Evolutionary conservation across 1,140 invertebrate genomes (phyloP).

Genomic region (Glossosoma conforme): DNA sequence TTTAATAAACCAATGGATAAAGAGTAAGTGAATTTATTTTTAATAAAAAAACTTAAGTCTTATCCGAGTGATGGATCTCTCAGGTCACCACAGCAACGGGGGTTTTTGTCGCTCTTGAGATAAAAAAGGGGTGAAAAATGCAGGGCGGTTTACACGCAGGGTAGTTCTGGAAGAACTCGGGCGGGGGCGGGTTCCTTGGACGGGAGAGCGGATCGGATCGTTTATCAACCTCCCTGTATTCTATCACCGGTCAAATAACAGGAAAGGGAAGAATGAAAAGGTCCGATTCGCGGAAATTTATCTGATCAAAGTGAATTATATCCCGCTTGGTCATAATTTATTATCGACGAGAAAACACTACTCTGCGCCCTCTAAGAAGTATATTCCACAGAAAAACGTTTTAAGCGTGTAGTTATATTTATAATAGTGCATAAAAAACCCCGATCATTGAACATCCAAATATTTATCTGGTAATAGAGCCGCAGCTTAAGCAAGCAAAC

Average conservation of each 20-base stretch:
- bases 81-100: too few species aligned
- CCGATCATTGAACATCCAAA: too few species aligned
- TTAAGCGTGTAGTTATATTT: too few species aligned
- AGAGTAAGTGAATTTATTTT: too few species aligned
- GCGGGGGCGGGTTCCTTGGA: not conserved
- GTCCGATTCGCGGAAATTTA: conserved; percentile 20
- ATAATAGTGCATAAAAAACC: too few species aligned
- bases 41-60: too few species aligned
- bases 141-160: not conserved
- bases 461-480: too few species aligned
- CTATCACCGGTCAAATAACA: conserved; percentile 26
- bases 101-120: too few species aligned
- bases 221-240: conserved; percentile 21
- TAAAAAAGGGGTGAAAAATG: conserved; percentile 1
- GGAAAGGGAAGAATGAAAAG: conserved; percentile 22
- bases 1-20: too few species aligned
- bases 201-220: conserved; percentile 22
- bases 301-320: conserved; percentile 12
- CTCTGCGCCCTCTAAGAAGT: not conserved
- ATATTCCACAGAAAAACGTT: too few species aligned
- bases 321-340: conserved; percentile 7
- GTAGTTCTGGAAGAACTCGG: not conserved
- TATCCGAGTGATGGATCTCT: too few species aligned
- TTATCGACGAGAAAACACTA: conserved; percentile 1
- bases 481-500: too few species aligned